phyloP scores from a whole-genome alignment of 1,140 invertebrate genomes.

The Lithobius niger region DNA sequence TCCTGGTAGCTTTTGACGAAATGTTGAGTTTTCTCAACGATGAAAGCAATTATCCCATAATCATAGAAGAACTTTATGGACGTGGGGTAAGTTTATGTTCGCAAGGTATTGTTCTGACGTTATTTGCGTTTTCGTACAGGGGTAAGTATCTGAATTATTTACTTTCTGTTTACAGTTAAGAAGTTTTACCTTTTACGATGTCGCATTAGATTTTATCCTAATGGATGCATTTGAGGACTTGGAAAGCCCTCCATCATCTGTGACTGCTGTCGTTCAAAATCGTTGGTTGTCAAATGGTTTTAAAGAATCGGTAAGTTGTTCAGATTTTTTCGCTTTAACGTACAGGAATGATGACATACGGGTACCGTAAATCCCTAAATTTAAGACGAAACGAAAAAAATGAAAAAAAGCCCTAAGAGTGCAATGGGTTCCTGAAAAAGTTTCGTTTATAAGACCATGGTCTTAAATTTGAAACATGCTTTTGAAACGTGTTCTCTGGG shows the following conservation, averaged over 20 bases:
- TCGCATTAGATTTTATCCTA: constrained; percentile 91
- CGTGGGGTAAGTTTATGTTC: constrained; percentile 59
- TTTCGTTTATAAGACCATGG: too few relatives aligned
- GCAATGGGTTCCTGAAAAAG: too few relatives aligned
- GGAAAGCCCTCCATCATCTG: constrained; percentile 53
- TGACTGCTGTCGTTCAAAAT: constrained; percentile 86
- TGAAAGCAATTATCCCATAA: constrained; percentile 50
- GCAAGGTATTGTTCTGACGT: too few relatives aligned
- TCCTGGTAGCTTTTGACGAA: constrained; percentile 75
- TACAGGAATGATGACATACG: too few relatives aligned
- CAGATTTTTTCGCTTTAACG: too few relatives aligned
- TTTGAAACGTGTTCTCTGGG: too few relatives aligned
- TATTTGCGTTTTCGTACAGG: too few relatives aligned
- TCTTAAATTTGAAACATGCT: too few relatives aligned
- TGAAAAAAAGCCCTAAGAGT: too few relatives aligned
- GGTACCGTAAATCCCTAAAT: too few relatives aligned
- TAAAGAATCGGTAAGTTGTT: constrained; percentile 75
- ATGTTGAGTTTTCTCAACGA: constrained; percentile 77
- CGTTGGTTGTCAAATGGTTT: constrained; percentile 93
- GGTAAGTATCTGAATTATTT: too few relatives aligned
- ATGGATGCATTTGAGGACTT: constrained; percentile 95
- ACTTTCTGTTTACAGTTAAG: constrained; percentile 44
- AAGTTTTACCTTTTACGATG: constrained; percentile 88
- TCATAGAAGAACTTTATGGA: constrained; percentile 70
- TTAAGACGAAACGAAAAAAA: too few relatives aligned